Conservation (phyloP, 2,797 vertebrate genomes). For the Alectoris magna region DNA sequence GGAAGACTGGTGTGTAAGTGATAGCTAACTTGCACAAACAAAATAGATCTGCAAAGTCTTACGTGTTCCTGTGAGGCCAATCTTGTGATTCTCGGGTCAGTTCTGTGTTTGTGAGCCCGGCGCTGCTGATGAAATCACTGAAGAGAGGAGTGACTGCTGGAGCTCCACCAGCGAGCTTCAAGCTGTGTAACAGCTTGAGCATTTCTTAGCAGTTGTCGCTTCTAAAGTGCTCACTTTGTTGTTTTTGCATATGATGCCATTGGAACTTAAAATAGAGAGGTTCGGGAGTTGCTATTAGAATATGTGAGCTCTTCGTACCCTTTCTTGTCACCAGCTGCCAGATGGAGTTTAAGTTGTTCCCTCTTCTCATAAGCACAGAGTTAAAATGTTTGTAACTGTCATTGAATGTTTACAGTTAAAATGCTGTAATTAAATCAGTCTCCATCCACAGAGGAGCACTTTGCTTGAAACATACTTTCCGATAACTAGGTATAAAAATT, state of each 20-base stretch:
- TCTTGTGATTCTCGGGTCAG: not conserved
- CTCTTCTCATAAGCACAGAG: conserved; percentile 26
- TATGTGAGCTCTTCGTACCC: not conserved
- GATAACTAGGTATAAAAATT: not conserved
- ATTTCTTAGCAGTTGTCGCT: not conserved
- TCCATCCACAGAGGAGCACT: not conserved
- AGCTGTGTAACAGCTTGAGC: not conserved
- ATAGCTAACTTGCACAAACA: not conserved
- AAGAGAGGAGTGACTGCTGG: not conserved
- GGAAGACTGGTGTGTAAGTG: not conserved
- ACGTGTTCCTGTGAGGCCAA: not conserved
- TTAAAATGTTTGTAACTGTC: conserved; percentile 40
- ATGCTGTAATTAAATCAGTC: not conserved
- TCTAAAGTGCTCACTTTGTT: conserved; percentile 24
- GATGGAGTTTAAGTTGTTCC: conserved; percentile 41
- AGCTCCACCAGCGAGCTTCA: not conserved
- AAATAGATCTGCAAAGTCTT: not conserved
- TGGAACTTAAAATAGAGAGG: not conserved
- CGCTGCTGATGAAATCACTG: not conserved
- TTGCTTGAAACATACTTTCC: not conserved
- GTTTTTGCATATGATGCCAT: conserved; percentile 33
- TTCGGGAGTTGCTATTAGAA: conserved; percentile 10
- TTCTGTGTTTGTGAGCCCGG: not conserved
- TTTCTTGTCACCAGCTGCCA: conserved; percentile 22
- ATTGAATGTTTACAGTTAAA: not conserved